phyloP scores from a whole-genome alignment of 2,797 vertebrate species.

The Numenius phaeopus region DNA sequence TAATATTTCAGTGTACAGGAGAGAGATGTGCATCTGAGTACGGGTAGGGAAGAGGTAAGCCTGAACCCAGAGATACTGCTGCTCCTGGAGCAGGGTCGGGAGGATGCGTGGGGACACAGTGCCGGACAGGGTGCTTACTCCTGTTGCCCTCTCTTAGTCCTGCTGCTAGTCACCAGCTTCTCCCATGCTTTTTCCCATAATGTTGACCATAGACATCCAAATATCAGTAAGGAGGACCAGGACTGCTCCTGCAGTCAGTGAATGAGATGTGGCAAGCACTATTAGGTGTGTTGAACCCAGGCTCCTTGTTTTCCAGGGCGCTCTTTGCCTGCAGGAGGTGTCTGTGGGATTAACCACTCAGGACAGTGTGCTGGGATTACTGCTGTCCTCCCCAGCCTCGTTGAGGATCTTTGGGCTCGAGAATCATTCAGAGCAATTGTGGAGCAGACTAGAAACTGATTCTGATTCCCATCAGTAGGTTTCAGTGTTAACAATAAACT shows the following conservation, averaged over 20 bases:
- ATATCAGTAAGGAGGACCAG: background rate
- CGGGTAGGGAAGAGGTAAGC: background rate
- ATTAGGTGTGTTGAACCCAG: fast-evolving
- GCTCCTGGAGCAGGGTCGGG: background rate
- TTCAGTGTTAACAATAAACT: background rate
- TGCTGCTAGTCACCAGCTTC: fast-evolving
- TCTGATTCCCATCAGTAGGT: background rate
- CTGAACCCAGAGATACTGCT: background rate
- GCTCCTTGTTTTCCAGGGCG: fast-evolving
- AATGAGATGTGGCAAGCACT: background rate
- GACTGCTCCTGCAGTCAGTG: background rate
- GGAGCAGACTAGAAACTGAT: background rate
- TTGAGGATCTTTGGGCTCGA: background rate
- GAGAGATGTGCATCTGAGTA: background rate
- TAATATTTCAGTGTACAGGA: background rate
- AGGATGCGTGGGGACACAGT: background rate
- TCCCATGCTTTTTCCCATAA: background rate
- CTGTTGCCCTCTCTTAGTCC: background rate
- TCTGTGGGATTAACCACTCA: background rate
- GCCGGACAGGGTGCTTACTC: background rate
- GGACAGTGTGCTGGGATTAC: background rate
- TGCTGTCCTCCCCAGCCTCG: background rate
- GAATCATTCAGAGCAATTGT: background rate
- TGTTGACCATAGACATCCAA: background rate
- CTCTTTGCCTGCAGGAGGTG: background rate